Evolutionary conservation across 2,888 invertebrate species (phyloP).

Genomic region (Euplagia quadripunctaria): DNA sequence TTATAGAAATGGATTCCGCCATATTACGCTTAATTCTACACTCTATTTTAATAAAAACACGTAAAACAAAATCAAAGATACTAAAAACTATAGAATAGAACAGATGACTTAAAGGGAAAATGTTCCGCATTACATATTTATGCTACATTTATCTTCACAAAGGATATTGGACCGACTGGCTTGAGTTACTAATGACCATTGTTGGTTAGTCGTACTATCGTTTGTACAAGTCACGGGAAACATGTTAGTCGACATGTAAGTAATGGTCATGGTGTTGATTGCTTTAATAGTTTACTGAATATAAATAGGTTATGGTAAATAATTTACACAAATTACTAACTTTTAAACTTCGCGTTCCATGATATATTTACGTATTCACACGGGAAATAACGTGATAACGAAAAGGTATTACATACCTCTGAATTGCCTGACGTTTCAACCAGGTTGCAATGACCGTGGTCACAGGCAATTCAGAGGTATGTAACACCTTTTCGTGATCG

Average conservation of each 20-base stretch:
- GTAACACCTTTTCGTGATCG: no score
- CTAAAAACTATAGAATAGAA: neutral
- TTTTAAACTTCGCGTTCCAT: no score
- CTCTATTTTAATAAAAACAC: neutral
- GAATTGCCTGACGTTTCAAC: no score
- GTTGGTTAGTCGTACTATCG: neutral
- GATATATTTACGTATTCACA: no score
- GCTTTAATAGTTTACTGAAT: neutral
- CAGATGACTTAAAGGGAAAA: neutral
- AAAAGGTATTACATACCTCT: no score
- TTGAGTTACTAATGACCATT: neutral
- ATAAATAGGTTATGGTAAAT: neutral
- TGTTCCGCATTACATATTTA: neutral
- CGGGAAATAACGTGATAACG: no score
- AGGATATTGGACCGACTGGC: neutral
- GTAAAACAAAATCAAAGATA: neutral
- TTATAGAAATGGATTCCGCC: no score
- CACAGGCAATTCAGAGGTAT: no score
- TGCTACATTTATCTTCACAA: neutral
- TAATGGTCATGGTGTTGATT: neutral
- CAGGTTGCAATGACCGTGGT: no score
- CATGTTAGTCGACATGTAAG: neutral
- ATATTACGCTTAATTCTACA: neutral
- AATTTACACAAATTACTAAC: neutral
- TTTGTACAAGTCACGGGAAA: neutral